Percentiles rank a stretch among this genome's conserved stretches.
Conservation (phyloP, 2,888 invertebrate genomes). For the Brachyptera putata region DNA sequence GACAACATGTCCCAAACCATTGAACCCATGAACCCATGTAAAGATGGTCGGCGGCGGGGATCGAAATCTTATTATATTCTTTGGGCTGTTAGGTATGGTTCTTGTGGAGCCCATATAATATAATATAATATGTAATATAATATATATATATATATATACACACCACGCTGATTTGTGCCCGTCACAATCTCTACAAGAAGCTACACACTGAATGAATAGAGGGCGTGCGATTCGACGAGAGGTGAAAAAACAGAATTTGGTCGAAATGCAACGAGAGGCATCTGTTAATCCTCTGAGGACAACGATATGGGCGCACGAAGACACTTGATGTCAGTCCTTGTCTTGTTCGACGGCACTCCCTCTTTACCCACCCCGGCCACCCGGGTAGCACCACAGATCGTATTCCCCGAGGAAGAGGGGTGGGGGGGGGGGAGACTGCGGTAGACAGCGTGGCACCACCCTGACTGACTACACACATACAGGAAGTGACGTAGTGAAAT, state of each 20-base stretch:
- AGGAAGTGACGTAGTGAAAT: conserved; percentile 21
- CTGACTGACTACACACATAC: conserved; percentile 7
- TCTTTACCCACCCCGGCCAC: neutral
- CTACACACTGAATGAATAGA: neutral
- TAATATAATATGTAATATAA: too few relatives aligned
- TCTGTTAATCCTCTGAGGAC: conserved; percentile 7
- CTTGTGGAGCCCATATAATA: too few relatives aligned
- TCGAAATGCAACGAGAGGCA: too few relatives aligned
- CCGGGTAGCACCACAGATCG: neutral
- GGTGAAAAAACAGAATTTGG: too few relatives aligned
- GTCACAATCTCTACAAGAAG: too few relatives aligned
- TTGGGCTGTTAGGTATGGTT: neutral
- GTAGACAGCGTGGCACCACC: conserved; percentile 29
- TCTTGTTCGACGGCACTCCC: neutral
- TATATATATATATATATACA: too few relatives aligned
- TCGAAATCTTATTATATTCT: too few relatives aligned
- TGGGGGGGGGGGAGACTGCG: conserved; percentile 10
- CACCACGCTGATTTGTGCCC: too few relatives aligned
- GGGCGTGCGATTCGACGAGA: neutral
- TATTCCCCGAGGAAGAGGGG: neutral
- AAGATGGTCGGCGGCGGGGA: too few relatives aligned
- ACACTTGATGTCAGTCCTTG: conserved; percentile 5
- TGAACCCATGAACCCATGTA: too few relatives aligned
- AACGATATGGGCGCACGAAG: conserved; percentile 1
- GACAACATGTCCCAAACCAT: too few relatives aligned